These are phyloP conservation scores for Nestor notabilis DNA, from an alignment of 2,113 vertebrate species.

Conservation along the genomic window DNA sequence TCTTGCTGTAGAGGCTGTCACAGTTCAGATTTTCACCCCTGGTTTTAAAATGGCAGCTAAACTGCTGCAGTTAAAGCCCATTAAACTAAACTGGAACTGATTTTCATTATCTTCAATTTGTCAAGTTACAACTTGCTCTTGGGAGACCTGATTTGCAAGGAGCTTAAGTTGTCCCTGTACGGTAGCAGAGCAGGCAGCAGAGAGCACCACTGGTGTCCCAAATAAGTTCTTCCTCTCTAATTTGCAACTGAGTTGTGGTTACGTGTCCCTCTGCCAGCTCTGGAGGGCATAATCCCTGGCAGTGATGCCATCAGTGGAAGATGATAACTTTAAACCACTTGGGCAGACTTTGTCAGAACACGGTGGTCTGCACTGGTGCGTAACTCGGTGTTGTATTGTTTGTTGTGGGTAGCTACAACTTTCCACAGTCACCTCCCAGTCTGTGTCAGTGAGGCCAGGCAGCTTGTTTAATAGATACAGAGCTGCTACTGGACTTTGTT, in stretches of 20 bases:
- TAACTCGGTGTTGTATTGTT: neutral
- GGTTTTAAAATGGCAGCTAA: neutral
- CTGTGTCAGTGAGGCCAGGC: neutral
- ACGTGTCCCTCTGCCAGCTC: neutral
- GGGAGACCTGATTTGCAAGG: fast-evolving
- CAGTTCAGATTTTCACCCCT: neutral
- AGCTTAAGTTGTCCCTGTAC: neutral
- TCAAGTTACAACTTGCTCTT: neutral
- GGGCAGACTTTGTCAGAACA: neutral
- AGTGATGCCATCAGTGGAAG: neutral
- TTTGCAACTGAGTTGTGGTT: neutral
- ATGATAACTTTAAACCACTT: neutral
- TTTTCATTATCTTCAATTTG: neutral
- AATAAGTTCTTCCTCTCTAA: neutral
- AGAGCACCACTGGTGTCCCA: neutral
- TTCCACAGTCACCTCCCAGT: neutral
- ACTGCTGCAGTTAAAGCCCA: neutral
- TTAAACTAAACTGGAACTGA: neutral
- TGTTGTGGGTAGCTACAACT: neutral
- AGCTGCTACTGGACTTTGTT: neutral
- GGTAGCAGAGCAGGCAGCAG: neutral
- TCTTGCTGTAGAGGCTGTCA: neutral
- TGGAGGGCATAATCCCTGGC: neutral
- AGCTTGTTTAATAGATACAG: neutral
- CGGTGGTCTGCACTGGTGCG: fast-evolving